Conservation (phyloP, 2,888 invertebrate species). For the Drosophila multiciliata region DNA sequence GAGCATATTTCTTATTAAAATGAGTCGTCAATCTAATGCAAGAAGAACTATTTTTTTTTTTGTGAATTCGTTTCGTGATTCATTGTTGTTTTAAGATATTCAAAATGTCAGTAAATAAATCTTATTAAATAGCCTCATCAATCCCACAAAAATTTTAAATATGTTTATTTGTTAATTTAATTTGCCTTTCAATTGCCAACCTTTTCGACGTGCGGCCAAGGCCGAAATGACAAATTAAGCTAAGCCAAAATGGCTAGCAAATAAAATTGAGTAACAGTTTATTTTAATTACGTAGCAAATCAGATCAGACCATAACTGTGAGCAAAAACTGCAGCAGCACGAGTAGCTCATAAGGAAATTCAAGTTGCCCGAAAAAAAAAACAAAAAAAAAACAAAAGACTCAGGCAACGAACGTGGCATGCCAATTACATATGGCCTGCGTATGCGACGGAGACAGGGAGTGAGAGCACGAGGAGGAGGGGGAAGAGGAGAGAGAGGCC, state of each 20-base stretch:
- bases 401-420: slow-evolving; percentile 55
- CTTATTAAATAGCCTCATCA: slow-evolving; percentile 24
- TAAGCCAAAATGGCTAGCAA: slow-evolving; percentile 13
- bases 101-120: slow-evolving; percentile 28
- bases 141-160: background rate
- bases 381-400: slow-evolving; percentile 49
- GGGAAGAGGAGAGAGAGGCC: background rate
- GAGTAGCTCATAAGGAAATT: slow-evolving; percentile 45
- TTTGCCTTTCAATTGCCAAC: slow-evolving; percentile 1
- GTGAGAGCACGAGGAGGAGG: background rate
- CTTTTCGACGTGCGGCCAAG: slow-evolving; percentile 21
- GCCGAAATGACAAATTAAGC: slow-evolving; percentile 12
- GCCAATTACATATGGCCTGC: slow-evolving; percentile 28
- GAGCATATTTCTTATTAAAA: slow-evolving; percentile 42
- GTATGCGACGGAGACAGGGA: background rate
- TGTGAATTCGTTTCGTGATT: background rate
- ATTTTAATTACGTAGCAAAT: slow-evolving; percentile 48
- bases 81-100: slow-evolving; percentile 41
- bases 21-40: slow-evolving; percentile 17
- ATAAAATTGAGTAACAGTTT: slow-evolving; percentile 30
- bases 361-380: slow-evolving; percentile 44
- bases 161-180: background rate
- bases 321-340: slow-evolving; percentile 1
- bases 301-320: slow-evolving; percentile 43
- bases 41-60: background rate